Evolutionary conservation across 2,797 vertebrate species (phyloP).

Genomic region (Xiphophorus birchmanni): DNA sequence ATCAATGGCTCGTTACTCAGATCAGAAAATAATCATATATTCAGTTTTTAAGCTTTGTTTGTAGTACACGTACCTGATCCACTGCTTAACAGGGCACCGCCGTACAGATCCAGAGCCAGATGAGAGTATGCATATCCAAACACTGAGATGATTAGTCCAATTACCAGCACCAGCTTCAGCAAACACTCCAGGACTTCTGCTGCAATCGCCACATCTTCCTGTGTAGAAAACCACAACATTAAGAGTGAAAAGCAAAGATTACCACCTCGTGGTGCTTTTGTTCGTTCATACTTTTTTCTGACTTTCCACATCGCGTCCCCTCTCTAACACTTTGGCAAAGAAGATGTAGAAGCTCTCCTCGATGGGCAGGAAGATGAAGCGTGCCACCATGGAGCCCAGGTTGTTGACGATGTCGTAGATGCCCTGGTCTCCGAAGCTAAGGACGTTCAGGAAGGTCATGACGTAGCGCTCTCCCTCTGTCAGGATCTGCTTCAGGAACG

Average conservation of each 20-base stretch:
- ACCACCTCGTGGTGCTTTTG: neutral
- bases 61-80: constrained; percentile 85
- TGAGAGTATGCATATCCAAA: constrained; percentile 95
- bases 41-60: neutral
- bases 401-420: constrained; percentile 97
- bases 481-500: constrained; percentile 96
- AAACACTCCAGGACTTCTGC: constrained; percentile 89
- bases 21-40: neutral
- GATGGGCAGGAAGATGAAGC: constrained; percentile 94
- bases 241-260: neutral
- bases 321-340: constrained; percentile 93
- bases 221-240: constrained; percentile 28
- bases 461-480: constrained; percentile 97
- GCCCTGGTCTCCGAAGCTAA: constrained; percentile 97
- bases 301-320: constrained; percentile 82
- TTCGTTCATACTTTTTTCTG: constrained; percentile 84
- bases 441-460: constrained; percentile 97
- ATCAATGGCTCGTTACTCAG: neutral
- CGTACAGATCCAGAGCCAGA: constrained; percentile 94
- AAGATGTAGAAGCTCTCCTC: constrained; percentile 99
- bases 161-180: constrained; percentile 91
- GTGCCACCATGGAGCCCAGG: constrained; percentile 96
- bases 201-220: constrained; percentile 90
- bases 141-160: constrained; percentile 89
- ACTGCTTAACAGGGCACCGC: constrained; percentile 90